Base-by-base conservation (phyloP, 2,113 vertebrate species). In the Campylorhamphus procurvoides region DNA sequence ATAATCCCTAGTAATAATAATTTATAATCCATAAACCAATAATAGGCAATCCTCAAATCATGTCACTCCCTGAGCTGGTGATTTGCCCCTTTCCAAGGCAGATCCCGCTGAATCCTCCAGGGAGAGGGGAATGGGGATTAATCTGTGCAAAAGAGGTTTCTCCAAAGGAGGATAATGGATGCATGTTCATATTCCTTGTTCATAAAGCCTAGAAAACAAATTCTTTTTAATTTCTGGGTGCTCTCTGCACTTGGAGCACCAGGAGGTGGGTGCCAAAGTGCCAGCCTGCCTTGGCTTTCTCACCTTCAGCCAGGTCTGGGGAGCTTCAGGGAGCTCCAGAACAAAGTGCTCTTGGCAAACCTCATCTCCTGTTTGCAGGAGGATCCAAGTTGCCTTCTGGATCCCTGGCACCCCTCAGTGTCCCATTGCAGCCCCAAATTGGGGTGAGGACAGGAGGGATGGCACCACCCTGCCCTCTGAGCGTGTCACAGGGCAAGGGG, bases 191-290 rank as follows among this genome's bases (percentile, higher is more conserved):
- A 3, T 24, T 23, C 35, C 14, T 39, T 62, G 39, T 6, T 5
- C 3, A 1, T 3, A 8, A 42, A 10, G 2, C 27, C 67, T 2
- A 5, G 27, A 11, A 17, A 59, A 49, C 2, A 42, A 42, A 40
- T 47, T 52, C 20, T 2, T 52, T 56, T 9, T 1, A 2, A 2
- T 12, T 11, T 1, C 35, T 3, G 37, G 1, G 1, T 37, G 39
- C 9, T 53, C 28, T 9, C 5, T 22, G 56, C 24, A 4, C 25
- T 0, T 1, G 47, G 18, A 75, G 22, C 59, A 13, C 17, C 39
- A 18, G 24, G 31, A 3, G 1, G 11, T 7, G 39, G 28, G n/a
- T 28, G 74, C 40, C 7, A 0, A 15, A 47, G 19, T 28, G 28
- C n/a, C 7, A 3, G 22, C 47, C 42, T 40, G 67, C 40, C 24